Conservation (phyloP, 2,888 invertebrate genomes). For the Tinea pellionella region DNA sequence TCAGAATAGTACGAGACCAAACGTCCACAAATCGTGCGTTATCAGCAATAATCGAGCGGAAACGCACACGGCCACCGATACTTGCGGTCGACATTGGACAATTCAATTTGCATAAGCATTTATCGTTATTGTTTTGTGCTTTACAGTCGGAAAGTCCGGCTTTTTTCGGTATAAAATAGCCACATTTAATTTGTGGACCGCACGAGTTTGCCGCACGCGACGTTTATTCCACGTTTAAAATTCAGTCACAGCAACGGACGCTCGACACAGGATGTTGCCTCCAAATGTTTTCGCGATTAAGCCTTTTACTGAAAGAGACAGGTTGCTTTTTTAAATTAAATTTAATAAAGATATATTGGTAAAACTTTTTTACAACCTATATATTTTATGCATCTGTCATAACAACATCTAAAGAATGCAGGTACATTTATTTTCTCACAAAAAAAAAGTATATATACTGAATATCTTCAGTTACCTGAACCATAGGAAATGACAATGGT, state of each 20-base stretch:
- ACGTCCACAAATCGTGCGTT: constrained; percentile 33
- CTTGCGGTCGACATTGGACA: constrained; percentile 25
- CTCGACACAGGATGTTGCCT: constrained; percentile 20
- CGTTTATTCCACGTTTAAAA: constrained; percentile 23
- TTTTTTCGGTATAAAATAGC: constrained; percentile 15
- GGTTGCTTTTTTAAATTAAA: constrained; percentile 14
- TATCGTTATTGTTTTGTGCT: constrained; percentile 32
- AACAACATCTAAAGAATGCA: too few relatives aligned
- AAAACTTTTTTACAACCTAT: too few relatives aligned
- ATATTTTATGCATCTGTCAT: too few relatives aligned
- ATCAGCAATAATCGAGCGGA: constrained; percentile 38
- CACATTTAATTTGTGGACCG: constrained; percentile 15
- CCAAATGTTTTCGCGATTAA: constrained; percentile 28
- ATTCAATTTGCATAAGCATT: constrained; percentile 50
- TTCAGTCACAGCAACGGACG: constrained; percentile 24
- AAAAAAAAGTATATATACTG: too few relatives aligned
- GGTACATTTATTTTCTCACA: too few relatives aligned
- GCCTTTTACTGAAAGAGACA: constrained; percentile 19
- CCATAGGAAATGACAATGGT: neutral
- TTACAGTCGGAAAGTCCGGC: constrained; percentile 16
- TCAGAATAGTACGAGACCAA: neutral
- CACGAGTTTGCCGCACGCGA: constrained; percentile 15
- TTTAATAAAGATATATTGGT: neutral
- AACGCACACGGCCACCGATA: constrained; percentile 28
- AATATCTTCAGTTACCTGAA: neutral